These are phyloP conservation scores for Zosterops hypoxanthus DNA, from an alignment of 2,113 vertebrate species.

Conservation along the genomic window DNA sequence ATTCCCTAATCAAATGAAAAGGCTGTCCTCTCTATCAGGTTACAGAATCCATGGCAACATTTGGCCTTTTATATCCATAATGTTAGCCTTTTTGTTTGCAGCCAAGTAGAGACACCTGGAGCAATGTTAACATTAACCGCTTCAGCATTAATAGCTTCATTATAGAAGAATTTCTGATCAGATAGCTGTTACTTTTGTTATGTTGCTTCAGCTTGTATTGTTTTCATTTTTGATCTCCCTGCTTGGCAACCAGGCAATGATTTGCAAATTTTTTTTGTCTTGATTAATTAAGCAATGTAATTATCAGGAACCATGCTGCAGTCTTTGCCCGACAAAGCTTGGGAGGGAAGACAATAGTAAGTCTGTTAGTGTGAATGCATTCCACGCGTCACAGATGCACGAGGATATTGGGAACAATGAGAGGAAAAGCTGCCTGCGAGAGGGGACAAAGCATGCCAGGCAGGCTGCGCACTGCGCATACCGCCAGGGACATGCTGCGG, in stretches of 20 bases:
- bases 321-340: conserved; percentile 84
- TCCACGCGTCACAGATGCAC: conserved; percentile 87
- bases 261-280: conserved; percentile 87
- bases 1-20: conserved; percentile 86
- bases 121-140: conserved; percentile 83
- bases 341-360: conserved; percentile 83
- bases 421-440: conserved; percentile 81
- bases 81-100: conserved; percentile 86
- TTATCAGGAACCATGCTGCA: conserved; percentile 82
- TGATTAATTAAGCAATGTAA: conserved; percentile 90
- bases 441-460: conserved; percentile 81
- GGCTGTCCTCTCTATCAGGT: conserved; percentile 85
- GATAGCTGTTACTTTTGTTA: conserved; percentile 85
- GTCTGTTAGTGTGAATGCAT: conserved; percentile 86
- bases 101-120: conserved; percentile 83
- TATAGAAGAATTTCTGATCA: conserved; percentile 84
- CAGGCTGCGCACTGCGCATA: conserved; percentile 80
- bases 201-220: conserved; percentile 80
- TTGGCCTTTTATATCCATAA: conserved; percentile 85
- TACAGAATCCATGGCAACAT: conserved; percentile 89
- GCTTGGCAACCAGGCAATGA: conserved; percentile 83
- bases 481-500: conserved; percentile 80
- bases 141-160: conserved; percentile 86
- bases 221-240: conserved; percentile 83
- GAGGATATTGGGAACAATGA: conserved; percentile 86